Percentiles rank a stretch among this genome's conserved stretches.
Evolutionary conservation across 2,113 vertebrate species (phyloP).

Genomic region (Pelodiscus sinensis): DNA sequence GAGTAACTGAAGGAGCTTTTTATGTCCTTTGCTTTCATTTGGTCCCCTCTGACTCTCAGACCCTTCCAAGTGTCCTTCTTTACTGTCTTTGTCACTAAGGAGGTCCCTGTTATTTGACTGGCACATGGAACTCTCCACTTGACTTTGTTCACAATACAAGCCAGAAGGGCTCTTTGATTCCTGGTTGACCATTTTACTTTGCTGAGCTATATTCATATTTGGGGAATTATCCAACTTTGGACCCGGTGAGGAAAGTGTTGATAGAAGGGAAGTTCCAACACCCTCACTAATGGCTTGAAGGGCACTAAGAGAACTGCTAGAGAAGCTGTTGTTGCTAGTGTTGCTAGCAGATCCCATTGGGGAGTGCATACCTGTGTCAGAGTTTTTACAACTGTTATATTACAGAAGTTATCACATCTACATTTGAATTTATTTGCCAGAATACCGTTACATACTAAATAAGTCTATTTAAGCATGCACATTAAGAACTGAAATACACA

Average conservation of each 20-base stretch:
- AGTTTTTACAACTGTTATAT: not conserved
- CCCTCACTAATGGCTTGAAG: slow-evolving; percentile 98
- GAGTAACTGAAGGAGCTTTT: slow-evolving; percentile 95
- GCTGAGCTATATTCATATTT: slow-evolving; percentile 86
- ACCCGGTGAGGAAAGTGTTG: slow-evolving; percentile 90
- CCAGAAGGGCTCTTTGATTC: slow-evolving; percentile 91
- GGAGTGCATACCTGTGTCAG: slow-evolving; percentile 88
- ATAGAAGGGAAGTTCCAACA: slow-evolving; percentile 92
- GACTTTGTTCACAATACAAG: slow-evolving; percentile 84
- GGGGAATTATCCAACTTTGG: slow-evolving; percentile 92
- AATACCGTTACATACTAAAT: not conserved
- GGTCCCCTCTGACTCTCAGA: slow-evolving; percentile 83
- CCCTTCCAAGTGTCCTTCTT: slow-evolving; percentile 77
- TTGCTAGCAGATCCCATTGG: slow-evolving; percentile 87
- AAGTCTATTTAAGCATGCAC: not conserved
- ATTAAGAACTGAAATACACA: not conserved
- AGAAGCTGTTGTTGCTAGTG: slow-evolving; percentile 84
- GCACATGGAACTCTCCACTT: slow-evolving; percentile 87
- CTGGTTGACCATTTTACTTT: slow-evolving; percentile 78
- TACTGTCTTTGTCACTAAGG: slow-evolving; percentile 80
- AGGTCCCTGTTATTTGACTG: slow-evolving; percentile 87
- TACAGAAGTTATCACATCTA: not conserved
- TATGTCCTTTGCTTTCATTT: slow-evolving; percentile 90
- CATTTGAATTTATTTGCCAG: not conserved
- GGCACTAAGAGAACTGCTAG: slow-evolving; percentile 96